Base-by-base conservation (phyloP, 2,797 vertebrate species). In the Acanthurus leucopareius region DNA sequence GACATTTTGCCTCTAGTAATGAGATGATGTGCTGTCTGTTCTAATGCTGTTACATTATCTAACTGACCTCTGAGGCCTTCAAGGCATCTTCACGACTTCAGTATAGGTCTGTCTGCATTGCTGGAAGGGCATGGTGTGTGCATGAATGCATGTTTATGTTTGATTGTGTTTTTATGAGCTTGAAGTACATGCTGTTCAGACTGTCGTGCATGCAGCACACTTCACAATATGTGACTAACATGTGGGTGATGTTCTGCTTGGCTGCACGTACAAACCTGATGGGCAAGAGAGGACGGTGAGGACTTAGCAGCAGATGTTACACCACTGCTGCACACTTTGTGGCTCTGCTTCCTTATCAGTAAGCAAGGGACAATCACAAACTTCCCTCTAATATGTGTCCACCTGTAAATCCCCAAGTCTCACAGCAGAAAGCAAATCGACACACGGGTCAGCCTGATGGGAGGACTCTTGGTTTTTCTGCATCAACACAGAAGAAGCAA, bases 391-490 rank as follows among this genome's bases (percentile, higher is more conserved):
- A 4, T 38, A 45, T 68, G 14, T 51, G 58, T 35, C 32, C 51
- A 44, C 61, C 59, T 72, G 40, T 11, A 16, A 75, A 70, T 59
- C 58, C n/a, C 25, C n/a, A 5, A 9, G 57, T 66, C 42, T 65
- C 38, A 52, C 57, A 16, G 44, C 32, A 60, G 73, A 53, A 17
- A 56, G 63, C 28, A 58, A 75, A 72, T 67, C 22, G 45, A 35
- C 69, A 73, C 64, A n/a, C 20, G 16, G 58, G 22, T 14, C 45
- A 20, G 44, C 65, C 67, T 58, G 22, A n/a, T 52, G 42, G 32
- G 62, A 54, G 32, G 54, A 20, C n/a, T 64, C 28, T 38, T 70
- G 75, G 75, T 85, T 75, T 75, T 52, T 85, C 70, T 70, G 60
- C 61, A 61, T 14, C 45, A 38, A 28, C 45, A 20, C 19, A 57